phyloP scores from a whole-genome alignment of 2,113 vertebrate genomes.

The Syngnathus scovelli region DNA sequence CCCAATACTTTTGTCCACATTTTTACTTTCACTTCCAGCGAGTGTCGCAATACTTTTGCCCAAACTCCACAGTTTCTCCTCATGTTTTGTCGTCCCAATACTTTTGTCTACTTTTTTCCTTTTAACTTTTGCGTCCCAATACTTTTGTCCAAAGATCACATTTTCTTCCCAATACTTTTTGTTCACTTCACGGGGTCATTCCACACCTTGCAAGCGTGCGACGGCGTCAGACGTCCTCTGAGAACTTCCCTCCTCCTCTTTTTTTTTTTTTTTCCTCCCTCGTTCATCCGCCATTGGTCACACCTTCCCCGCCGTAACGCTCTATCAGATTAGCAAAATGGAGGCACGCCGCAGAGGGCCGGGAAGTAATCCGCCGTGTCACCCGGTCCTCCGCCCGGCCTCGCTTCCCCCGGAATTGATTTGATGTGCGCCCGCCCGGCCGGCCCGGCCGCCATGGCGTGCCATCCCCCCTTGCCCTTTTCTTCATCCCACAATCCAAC shows the following conservation, averaged over 20 bases:
- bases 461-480: constrained; percentile 22
- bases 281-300: constrained; percentile 38
- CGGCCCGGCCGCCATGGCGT: constrained; percentile 31
- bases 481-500: constrained; percentile 42
- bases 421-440: constrained; percentile 48
- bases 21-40: neutral
- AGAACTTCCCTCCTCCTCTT: constrained; percentile 34
- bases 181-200: neutral
- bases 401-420: constrained; percentile 49
- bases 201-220: neutral
- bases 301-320: constrained; percentile 41
- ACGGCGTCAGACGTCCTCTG: neutral
- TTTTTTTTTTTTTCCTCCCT: constrained; percentile 10
- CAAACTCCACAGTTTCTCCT: neutral
- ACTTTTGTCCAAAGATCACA: neutral
- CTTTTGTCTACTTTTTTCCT: no score
- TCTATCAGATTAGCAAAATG: constrained; percentile 51
- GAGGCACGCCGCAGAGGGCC: constrained; percentile 24
- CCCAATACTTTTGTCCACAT: neutral
- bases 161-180: neutral
- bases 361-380: constrained; percentile 51
- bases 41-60: neutral
- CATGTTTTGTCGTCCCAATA: no score
- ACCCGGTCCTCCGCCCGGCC: constrained; percentile 31
- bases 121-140: neutral